Evolutionary conservation across 2,113 vertebrate species (phyloP).

Genomic region (Bothrops jararaca): DNA sequence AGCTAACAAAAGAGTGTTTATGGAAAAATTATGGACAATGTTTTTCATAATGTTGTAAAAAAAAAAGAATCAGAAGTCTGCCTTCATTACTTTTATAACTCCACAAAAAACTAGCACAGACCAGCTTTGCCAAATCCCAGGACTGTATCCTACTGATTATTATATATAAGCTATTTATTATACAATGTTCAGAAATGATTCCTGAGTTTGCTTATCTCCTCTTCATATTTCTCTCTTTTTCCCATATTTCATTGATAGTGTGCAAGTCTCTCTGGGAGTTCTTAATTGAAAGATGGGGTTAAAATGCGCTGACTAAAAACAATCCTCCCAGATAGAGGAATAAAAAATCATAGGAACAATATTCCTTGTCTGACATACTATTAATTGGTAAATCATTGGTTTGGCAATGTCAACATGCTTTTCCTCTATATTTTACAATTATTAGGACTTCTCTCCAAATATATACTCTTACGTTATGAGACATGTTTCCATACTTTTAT

Average conservation of each 20-base stretch:
- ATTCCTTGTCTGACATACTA: neutral
- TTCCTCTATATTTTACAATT: neutral
- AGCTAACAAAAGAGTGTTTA: neutral
- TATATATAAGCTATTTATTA: neutral
- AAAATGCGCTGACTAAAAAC: neutral
- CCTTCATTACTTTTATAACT: neutral
- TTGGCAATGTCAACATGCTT: neutral
- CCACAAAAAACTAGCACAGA: neutral
- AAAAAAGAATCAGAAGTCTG: neutral
- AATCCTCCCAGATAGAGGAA: neutral
- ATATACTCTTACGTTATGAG: neutral
- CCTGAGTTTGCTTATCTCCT: neutral
- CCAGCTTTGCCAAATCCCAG: neutral
- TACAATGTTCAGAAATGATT: neutral
- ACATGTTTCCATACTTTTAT: neutral
- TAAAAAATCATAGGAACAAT: neutral
- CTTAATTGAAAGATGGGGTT: neutral
- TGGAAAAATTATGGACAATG: neutral
- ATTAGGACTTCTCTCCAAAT: neutral
- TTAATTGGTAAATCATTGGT: neutral
- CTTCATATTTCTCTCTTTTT: neutral
- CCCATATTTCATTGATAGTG: neutral
- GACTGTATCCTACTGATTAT: neutral
- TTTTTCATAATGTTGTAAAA: neutral
- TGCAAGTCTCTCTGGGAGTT: neutral